Conservation (phyloP, 2,797 vertebrate species). For the Babyrousa celebensis region DNA sequence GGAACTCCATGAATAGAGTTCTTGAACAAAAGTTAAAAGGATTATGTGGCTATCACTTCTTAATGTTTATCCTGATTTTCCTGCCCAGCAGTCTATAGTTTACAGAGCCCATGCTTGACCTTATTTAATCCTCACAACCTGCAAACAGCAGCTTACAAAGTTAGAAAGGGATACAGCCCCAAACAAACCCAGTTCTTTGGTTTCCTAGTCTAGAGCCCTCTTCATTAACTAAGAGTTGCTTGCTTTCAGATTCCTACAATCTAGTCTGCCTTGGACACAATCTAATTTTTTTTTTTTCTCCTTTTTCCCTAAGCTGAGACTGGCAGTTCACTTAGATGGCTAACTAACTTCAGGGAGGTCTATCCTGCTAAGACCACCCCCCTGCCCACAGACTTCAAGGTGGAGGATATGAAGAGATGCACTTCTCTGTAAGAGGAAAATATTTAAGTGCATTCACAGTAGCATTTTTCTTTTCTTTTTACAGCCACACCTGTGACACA, state of each 20-base stretch:
- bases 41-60: background rate
- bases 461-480: background rate
- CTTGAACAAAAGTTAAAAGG: background rate
- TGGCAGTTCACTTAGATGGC: background rate
- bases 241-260: background rate
- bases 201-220: background rate
- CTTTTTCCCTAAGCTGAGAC: background rate
- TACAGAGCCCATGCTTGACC: background rate
- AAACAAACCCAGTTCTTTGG: background rate
- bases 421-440: background rate
- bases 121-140: background rate
- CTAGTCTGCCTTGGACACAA: background rate
- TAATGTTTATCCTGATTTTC: conserved; percentile 10
- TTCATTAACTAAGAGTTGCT: background rate
- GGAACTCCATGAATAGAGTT: background rate
- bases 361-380: background rate
- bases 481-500: too few species aligned
- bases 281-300: background rate
- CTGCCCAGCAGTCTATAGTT: background rate
- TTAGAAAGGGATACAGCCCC: background rate
- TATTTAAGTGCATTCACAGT: background rate
- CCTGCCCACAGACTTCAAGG: background rate
- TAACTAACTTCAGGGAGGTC: conserved; percentile 17
- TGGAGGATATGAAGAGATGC: background rate
- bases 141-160: background rate